Evolutionary conservation across 2,888 invertebrate genomes (phyloP), one percentile per base, ranked within the genome.

Genomic region (Gisinianus flammeolus): DNA sequence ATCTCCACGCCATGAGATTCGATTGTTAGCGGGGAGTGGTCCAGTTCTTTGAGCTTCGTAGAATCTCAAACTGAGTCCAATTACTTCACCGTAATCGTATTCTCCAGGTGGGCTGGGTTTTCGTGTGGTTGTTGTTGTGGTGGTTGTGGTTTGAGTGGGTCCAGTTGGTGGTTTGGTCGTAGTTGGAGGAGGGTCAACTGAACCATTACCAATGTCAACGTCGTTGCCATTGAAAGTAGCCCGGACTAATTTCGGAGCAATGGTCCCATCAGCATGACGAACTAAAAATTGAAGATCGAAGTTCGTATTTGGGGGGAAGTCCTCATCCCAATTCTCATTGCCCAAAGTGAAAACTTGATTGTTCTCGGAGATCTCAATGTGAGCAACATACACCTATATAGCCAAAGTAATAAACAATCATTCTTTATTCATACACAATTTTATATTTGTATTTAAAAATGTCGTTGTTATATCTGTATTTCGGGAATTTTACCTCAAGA

Each of bases 41-140:
- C 90, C 90, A 26, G 67, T 89, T 56, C 90, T 86, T 85, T 90
- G 90, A 0, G 90, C 89, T 85, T 90, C 90, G 86, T 89, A 90
- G 85, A 90, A 90, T 71, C 89, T 85, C 67, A 90, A 85, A 12
- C 90, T 90, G 44, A 89, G 86, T 80, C 87, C 87, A 74, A 90
- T 80, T 0, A 88, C 89, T 80, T 87, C 85, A 31, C 87, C 87
- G 83, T 90, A 90, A 84, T 90, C 87, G 78, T 86, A 85, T 44
- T 83, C 81, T 8, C 80, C 80, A 0, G 75, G 62, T 6, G 52
- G 5, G 0, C 28, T 54, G 5, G 81, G 79, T 31, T 74, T 64
- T 16, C 44, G 44, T 8, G 79, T 75, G 1, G 77, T 77, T 22
- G 66, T 58, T 22, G 62, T 66, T 1, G 75, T 79, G 24, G 79